phyloP scores from a whole-genome alignment of 2,113 vertebrate genomes.

The Oxygymnocypris stewartii region DNA sequence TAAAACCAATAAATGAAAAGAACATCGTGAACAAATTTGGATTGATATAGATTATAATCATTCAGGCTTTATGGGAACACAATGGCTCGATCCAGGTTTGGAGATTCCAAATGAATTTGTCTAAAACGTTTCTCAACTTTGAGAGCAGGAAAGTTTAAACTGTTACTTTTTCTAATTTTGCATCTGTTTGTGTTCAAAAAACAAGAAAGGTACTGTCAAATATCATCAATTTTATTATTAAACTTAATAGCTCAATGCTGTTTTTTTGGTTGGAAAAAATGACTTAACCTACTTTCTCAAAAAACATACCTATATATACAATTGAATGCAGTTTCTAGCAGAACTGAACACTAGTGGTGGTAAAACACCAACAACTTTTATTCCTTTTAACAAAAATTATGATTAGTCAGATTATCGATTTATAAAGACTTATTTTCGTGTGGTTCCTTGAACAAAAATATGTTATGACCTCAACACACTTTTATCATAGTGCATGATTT shows the following conservation, averaged over 20 bases:
- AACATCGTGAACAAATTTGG: not conserved
- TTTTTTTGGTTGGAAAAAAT: too few relatives aligned
- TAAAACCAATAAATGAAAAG: not conserved
- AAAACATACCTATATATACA: not conserved
- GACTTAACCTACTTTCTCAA: not conserved
- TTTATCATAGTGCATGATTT: not conserved
- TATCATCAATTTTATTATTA: not conserved
- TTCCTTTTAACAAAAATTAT: not conserved
- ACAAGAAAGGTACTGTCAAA: not conserved
- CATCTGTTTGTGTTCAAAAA: not conserved
- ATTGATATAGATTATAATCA: not conserved
- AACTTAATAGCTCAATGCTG: not conserved
- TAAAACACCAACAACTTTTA: not conserved
- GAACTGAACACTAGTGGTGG: not conserved
- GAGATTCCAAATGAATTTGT: not conserved
- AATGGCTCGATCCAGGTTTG: not conserved
- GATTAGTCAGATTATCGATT: conserved; percentile 1
- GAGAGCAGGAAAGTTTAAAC: not conserved
- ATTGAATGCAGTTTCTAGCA: not conserved
- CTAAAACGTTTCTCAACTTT: not conserved
- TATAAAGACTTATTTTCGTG: not conserved
- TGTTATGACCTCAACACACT: not conserved
- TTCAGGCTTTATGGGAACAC: not conserved
- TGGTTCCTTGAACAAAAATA: not conserved
- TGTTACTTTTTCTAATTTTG: not conserved